These are phyloP conservation scores for Eilema depressum DNA, from an alignment of 2,888 invertebrate genomes.

Conservation along the genomic window DNA sequence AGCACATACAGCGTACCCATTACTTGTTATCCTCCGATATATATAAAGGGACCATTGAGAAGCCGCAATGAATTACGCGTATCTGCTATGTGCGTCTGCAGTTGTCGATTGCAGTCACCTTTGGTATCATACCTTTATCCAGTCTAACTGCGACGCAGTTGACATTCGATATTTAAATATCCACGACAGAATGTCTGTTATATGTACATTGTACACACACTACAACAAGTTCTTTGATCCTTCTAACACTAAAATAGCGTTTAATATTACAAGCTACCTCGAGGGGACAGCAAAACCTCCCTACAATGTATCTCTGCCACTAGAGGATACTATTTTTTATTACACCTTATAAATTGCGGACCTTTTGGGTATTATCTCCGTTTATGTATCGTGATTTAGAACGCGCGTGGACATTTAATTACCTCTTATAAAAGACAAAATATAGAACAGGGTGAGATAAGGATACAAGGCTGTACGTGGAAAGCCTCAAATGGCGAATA, in stretches of 20 bases:
- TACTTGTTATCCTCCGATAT: too few relatives aligned
- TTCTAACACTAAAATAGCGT: neutral
- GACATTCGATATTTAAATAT: too few relatives aligned
- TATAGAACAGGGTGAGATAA: constrained; percentile 5
- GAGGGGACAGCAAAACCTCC: constrained; percentile 14
- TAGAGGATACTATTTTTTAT: constrained; percentile 45
- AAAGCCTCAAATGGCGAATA: neutral
- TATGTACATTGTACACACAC: neutral
- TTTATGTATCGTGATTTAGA: constrained; percentile 17
- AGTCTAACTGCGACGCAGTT: too few relatives aligned
- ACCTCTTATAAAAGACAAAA: constrained; percentile 13
- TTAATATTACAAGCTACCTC: constrained; percentile 8
- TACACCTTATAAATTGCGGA: constrained; percentile 35
- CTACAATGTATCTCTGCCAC: constrained; percentile 38
- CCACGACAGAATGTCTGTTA: too few relatives aligned
- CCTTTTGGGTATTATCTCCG: constrained; percentile 37
- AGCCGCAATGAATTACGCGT: too few relatives aligned
- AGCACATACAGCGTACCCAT: too few relatives aligned
- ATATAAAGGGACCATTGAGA: too few relatives aligned
- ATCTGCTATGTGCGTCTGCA: too few relatives aligned
- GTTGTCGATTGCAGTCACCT: too few relatives aligned
- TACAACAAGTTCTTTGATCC: neutral
- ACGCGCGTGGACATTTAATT: constrained; percentile 13
- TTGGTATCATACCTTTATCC: too few relatives aligned
- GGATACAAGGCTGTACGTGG: neutral